A percentile compares a stretch with the other conserved stretches of the same genome.
These are phyloP conservation scores for Gallinago stenura DNA, from an alignment of 2,797 vertebrate species.

Conservation along the genomic window DNA sequence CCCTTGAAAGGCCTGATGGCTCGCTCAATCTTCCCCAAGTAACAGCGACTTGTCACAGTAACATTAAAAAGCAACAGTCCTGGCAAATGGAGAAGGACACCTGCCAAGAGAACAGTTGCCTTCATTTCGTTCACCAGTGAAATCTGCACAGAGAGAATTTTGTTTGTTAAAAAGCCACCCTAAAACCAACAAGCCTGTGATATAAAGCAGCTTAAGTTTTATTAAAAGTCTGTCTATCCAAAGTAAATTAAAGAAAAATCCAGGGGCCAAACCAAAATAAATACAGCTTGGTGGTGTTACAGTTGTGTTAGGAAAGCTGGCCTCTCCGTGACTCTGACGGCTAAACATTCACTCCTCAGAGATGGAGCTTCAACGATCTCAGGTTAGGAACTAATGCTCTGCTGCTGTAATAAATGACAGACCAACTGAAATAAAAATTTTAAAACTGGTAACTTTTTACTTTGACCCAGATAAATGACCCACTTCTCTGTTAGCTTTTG, in stretches of 20 bases:
- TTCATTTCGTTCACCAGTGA: not conserved
- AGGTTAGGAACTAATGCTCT: not conserved
- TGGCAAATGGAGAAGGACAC: not conserved
- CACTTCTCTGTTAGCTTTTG: not conserved
- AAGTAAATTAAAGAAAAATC: slow-evolving; percentile 60
- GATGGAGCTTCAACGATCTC: not conserved
- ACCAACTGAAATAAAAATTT: not conserved
- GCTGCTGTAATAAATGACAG: not conserved
- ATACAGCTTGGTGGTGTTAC: not conserved
- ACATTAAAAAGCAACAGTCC: not conserved
- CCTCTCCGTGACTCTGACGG: not conserved
- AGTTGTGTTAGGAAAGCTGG: not conserved
- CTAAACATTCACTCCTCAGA: not conserved
- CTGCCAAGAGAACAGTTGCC: not conserved
- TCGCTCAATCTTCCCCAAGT: not conserved
- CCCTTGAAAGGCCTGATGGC: not conserved
- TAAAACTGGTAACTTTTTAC: not conserved
- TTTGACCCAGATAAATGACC: not conserved
- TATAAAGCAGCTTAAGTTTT: slow-evolving; percentile 66
- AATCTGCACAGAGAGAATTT: not conserved
- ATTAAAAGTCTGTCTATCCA: slow-evolving; percentile 42
- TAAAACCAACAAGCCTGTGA: slow-evolving; percentile 46
- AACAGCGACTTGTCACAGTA: not conserved
- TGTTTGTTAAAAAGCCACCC: slow-evolving; percentile 8
- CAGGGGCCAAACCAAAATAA: slow-evolving; percentile 59